Percentiles rank a stretch among this genome's conserved stretches.
Evolutionary conservation across 2,113 vertebrate genomes (phyloP).

Genomic region (Gymnorhina tibicen): DNA sequence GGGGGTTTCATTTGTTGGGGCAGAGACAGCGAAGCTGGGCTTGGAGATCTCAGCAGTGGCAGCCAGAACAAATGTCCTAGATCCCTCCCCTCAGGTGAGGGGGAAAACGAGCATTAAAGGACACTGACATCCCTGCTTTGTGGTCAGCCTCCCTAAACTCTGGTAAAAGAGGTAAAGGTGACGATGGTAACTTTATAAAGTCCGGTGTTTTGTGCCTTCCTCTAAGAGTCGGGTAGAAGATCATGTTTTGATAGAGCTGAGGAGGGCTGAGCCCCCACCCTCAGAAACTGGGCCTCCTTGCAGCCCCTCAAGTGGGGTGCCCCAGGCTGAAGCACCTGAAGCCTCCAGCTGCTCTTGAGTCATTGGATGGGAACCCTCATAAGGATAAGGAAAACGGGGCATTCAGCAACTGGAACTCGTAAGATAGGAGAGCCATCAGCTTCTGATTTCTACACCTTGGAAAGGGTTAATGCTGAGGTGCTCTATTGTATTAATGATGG

Average conservation of each 20-base stretch:
- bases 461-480: conserved; percentile 69
- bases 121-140: neutral
- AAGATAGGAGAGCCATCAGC: fast-evolving
- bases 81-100: neutral
- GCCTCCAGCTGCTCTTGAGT: neutral
- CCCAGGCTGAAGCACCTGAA: neutral
- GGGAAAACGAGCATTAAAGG: fast-evolving
- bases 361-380: fast-evolving
- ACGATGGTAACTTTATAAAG: neutral
- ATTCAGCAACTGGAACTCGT: neutral
- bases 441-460: neutral
- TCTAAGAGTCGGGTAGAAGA: no score
- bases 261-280: neutral
- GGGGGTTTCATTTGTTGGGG: neutral
- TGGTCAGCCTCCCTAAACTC: neutral
- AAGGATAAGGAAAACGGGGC: fast-evolving
- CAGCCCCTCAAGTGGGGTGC: neutral
- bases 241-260: neutral
- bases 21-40: fast-evolving
- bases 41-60: neutral
- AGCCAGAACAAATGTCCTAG: neutral
- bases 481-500: conserved; percentile 68
- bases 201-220: neutral
- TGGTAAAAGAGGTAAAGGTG: neutral
- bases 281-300: neutral